Evolutionary conservation across 2,888 invertebrate species (phyloP), one percentile per base, ranked within the genome.

Genomic region (Pollenia labialis): DNA sequence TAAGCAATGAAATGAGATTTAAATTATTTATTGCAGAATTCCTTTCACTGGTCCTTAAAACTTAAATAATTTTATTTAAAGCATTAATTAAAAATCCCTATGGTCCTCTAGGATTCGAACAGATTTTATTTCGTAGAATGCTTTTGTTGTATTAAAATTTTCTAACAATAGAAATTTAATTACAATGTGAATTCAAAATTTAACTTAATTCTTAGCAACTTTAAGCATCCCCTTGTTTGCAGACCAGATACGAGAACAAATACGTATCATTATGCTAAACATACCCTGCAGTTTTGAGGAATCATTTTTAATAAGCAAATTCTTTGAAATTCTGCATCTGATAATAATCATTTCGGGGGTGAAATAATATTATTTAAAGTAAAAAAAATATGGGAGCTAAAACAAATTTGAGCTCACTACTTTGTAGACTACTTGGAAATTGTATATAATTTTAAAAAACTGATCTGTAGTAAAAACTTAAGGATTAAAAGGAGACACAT

Each of bases 121-220:
- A 52, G 4, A 52, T 52, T 52, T 40, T 40, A 32, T 7, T 32
- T 32, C 6, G 32, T 32, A 32, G 32, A 40, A 40, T 11, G 42
- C 54, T 18, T 54, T 44, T 71, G 18, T 68, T 44, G 2, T 56
- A 56, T 9, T 7, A 71, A 48, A 12, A 50, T 68, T 68, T 48
- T 32, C 32, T 32, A 50, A 32, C 68, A 52, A 68, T 23, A n/a
- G 16, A 44, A 18, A 42, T 56, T n/a, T 56, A 68, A 68, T 68
- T 68, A 50, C 32, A 68, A 68, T 68, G n/a, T 14, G 50, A 68
- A 68, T 50, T 32, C 12, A n/a, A 10, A 10, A 48, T 68, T 48
- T 23, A 9, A n/a, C 50, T 48, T n/a, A 50, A 68, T 9, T 68
- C 48, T 4, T 50, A 10, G 8, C 71, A 50, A 23, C 14, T 23